Evolutionary conservation across 1,140 invertebrate genomes (phyloP), one percentile per base, ranked within the genome.

Genomic region (Drosophila micromelanica): DNA sequence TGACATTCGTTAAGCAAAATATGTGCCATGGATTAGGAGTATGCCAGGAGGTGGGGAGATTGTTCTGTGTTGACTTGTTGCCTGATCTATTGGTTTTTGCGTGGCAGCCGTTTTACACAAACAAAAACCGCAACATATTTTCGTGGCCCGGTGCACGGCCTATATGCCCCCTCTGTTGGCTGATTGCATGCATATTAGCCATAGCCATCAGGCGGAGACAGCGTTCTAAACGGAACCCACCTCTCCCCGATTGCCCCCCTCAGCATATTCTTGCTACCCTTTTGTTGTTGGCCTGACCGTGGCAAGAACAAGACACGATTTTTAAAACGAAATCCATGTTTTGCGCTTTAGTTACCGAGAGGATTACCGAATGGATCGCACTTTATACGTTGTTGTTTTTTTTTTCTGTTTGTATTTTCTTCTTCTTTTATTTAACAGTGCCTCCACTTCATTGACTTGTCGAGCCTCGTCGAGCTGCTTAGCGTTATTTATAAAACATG

Each of bases 241-340:
- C 9, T 23, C 32, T 23, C 32, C 40, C 23, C 37, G 32, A 17
- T 51, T 59, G 13, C 8, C 15, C 8, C 15, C 42, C 42, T 60
- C 17, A 56, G 77, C 77, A 78, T 82, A 82, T 80, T 75, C 64
- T 64, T 80, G 76, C 72, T 79, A 76, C 80, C 80, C 79, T 82
- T 76, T 80, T 64, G 46, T 60, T 73, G 65, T 46, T 68, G 46
- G 55, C 56, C 49, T 67, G 64, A 68, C 63, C 63, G 70, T 75
- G 81, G 74, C 76, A 73, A 80, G 78, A 87, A 87, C 82, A 86
- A 86, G 81, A 86, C 81, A 86, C 81, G 81, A 86, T 86, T 86
- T 86, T 82, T 87, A 87, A 87, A 86, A 86, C 78, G 81, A 86
- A 86, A 86, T 87, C 82, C 81, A 87, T 86, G 81, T 86, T 86